Evolutionary conservation across 2,888 invertebrate species (phyloP).

Genomic region (Alviniconcha strummeri): DNA sequence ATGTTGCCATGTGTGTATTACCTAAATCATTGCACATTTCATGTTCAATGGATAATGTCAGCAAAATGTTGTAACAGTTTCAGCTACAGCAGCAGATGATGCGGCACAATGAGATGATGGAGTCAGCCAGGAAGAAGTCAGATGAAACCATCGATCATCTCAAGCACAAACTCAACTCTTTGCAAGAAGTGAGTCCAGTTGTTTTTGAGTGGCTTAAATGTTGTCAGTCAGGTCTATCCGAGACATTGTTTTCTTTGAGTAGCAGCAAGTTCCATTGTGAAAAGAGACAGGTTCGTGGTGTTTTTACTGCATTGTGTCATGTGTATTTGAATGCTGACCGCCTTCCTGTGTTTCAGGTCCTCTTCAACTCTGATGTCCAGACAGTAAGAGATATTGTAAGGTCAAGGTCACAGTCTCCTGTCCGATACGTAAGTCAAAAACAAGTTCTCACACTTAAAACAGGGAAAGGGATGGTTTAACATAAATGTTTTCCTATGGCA

Average conservation of each 20-base stretch:
- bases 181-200: slow-evolving; percentile 58
- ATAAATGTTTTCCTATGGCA: too few relatives aligned
- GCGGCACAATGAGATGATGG: slow-evolving; percentile 63
- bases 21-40: too few relatives aligned
- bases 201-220: too few relatives aligned
- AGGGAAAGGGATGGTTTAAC: too few relatives aligned
- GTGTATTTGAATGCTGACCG: not conserved
- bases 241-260: not conserved
- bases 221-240: too few relatives aligned
- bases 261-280: too few relatives aligned
- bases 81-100: slow-evolving; percentile 66
- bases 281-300: not conserved
- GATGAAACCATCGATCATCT: slow-evolving; percentile 66
- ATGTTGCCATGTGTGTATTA: too few relatives aligned
- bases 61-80: slow-evolving; percentile 45
- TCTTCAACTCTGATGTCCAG: slow-evolving; percentile 40
- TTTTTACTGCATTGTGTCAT: not conserved
- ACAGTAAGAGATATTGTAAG: slow-evolving; percentile 40
- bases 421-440: slow-evolving; percentile 35
- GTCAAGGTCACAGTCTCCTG: slow-evolving; percentile 52
- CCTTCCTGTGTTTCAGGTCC: slow-evolving; percentile 27
- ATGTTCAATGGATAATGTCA: too few relatives aligned
- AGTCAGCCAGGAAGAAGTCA: slow-evolving; percentile 61
- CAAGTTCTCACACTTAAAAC: too few relatives aligned
- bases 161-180: slow-evolving; percentile 60